Evolutionary conservation across 2,888 invertebrate genomes (phyloP).

Genomic region (Synergus gifuensis): DNA sequence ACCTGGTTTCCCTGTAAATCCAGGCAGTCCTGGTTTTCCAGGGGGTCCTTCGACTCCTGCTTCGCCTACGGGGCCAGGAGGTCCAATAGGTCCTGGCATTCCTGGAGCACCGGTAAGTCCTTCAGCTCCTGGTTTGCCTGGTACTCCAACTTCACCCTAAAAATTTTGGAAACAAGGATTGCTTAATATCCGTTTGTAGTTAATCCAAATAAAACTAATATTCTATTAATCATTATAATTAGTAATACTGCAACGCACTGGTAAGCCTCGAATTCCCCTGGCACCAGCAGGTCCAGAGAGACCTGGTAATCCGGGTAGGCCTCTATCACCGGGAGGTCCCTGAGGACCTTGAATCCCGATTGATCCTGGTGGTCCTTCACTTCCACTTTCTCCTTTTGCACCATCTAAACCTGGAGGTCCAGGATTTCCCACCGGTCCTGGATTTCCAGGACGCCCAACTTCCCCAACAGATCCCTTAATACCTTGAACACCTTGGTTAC

Average conservation of each 20-base stretch:
- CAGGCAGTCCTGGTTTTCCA: slow-evolving; percentile 80
- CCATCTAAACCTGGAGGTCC: slow-evolving; percentile 68
- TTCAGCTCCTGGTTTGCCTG: slow-evolving; percentile 82
- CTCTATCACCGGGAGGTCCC: slow-evolving; percentile 85
- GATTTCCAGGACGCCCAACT: slow-evolving; percentile 82
- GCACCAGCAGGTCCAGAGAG: slow-evolving; percentile 83
- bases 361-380: slow-evolving; percentile 82
- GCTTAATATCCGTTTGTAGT: background rate
- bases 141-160: slow-evolving; percentile 82
- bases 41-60: slow-evolving; percentile 79
- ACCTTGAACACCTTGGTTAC: slow-evolving; percentile 76
- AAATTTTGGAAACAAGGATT: slow-evolving; percentile 78
- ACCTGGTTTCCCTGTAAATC: slow-evolving; percentile 70
- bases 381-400: slow-evolving; percentile 73
- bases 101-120: slow-evolving; percentile 80
- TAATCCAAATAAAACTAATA: slow-evolving; percentile 20
- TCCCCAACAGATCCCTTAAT: slow-evolving; percentile 65
- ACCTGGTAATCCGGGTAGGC: slow-evolving; percentile 83
- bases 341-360: slow-evolving; percentile 76
- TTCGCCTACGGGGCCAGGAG: slow-evolving; percentile 76
- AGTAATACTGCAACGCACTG: slow-evolving; percentile 71
- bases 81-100: slow-evolving; percentile 70
- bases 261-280: slow-evolving; percentile 80
- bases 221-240: slow-evolving; percentile 10
- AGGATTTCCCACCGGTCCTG: slow-evolving; percentile 82